phyloP scores from a whole-genome alignment of 2,113 vertebrate genomes.

The Neodon shergylaensis region DNA sequence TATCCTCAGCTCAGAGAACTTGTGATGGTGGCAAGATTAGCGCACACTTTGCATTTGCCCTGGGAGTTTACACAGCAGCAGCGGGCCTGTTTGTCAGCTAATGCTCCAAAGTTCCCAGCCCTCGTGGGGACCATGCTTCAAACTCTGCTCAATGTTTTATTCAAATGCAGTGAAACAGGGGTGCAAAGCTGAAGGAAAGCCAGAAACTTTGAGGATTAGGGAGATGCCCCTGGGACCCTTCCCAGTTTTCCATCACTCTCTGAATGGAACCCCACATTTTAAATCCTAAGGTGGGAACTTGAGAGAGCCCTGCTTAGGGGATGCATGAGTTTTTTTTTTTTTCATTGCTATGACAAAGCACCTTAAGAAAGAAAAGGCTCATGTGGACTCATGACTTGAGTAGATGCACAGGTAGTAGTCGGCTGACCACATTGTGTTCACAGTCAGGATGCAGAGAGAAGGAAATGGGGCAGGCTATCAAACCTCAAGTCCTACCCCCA shows the following conservation, averaged over 20 bases:
- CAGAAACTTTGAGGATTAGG: conserved; percentile 5
- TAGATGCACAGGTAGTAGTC: neutral
- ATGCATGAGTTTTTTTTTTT: neutral
- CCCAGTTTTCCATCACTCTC: neutral
- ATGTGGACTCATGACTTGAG: neutral
- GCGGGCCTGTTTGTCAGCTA: conserved; percentile 69
- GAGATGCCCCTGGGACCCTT: neutral
- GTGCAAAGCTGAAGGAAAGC: neutral
- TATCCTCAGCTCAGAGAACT: conserved; percentile 73
- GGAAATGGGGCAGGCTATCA: neutral
- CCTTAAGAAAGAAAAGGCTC: neutral
- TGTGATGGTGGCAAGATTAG: conserved; percentile 66
- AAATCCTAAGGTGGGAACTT: neutral
- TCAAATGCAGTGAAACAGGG: conserved; percentile 45
- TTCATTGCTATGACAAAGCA: neutral
- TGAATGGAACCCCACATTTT: neutral
- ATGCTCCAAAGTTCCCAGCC: conserved; percentile 44
- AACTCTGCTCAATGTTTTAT: conserved; percentile 63
- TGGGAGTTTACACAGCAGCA: conserved; percentile 64
- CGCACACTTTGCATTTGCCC: conserved; percentile 63
- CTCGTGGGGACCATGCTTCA: neutral
- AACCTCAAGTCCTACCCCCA: neutral
- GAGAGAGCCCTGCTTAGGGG: neutral
- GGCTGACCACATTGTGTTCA: neutral
- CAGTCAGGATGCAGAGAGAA: neutral